Conservation (phyloP, 2,888 invertebrate genomes). For the Phyllotreta cruciferae region DNA sequence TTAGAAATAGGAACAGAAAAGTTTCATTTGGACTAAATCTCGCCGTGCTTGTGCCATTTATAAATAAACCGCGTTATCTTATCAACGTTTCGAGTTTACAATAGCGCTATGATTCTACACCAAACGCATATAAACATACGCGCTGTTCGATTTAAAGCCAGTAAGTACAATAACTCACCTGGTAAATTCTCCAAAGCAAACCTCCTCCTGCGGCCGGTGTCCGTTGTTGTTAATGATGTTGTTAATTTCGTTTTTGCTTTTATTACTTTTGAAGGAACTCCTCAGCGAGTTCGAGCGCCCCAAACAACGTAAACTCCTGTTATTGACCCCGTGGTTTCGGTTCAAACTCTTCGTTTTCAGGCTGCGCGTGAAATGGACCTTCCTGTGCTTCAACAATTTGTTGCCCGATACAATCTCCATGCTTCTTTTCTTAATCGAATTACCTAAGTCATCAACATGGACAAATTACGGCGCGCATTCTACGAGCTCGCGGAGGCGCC, state of each 20-base stretch:
- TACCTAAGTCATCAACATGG: slow-evolving; percentile 5
- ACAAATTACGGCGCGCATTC: slow-evolving; percentile 1
- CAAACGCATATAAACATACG: too few species aligned
- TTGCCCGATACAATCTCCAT: slow-evolving; percentile 32
- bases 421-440: slow-evolving; percentile 12
- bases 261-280: slow-evolving; percentile 25
- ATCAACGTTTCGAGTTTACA: too few species aligned
- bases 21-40: too few species aligned
- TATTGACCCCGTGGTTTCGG: slow-evolving; percentile 27
- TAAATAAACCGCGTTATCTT: too few species aligned
- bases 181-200: slow-evolving; percentile 30
- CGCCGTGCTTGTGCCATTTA: too few species aligned
- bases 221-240: slow-evolving; percentile 19
- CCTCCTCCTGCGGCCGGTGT: slow-evolving; percentile 10
- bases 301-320: slow-evolving; percentile 29
- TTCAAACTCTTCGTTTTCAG: slow-evolving; percentile 33
- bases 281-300: slow-evolving; percentile 29
- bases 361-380: slow-evolving; percentile 31
- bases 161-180: slow-evolving; percentile 15
- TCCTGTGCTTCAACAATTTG: slow-evolving; percentile 29
- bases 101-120: too few species aligned
- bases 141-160: neutral
- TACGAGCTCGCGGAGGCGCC: slow-evolving; percentile 16
- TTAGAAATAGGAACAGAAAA: too few species aligned
- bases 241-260: slow-evolving; percentile 26